Evolutionary conservation across 2,888 invertebrate species (phyloP).

Genomic region (Euproctis similis): DNA sequence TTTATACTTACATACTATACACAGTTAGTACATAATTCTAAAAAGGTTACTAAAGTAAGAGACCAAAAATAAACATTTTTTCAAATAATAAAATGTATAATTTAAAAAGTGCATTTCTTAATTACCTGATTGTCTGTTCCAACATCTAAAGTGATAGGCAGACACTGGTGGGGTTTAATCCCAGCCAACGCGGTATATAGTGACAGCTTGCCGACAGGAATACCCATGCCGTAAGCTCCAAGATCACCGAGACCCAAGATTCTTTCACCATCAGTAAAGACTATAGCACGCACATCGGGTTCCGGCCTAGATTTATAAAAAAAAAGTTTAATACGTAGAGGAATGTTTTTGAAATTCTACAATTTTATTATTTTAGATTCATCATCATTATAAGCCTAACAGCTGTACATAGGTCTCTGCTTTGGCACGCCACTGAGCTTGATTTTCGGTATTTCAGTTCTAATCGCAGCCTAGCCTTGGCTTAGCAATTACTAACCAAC

Average conservation of each 20-base stretch:
- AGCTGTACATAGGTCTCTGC: no score
- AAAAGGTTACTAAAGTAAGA: not conserved
- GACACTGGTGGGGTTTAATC: slow-evolving; percentile 95
- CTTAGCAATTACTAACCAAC: no score
- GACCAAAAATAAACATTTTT: not conserved
- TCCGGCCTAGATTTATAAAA: slow-evolving; percentile 79
- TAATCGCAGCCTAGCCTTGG: no score
- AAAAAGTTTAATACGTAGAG: no score
- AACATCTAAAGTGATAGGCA: slow-evolving; percentile 95
- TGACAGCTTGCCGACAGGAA: slow-evolving; percentile 97
- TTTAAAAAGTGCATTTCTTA: no score
- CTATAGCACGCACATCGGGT: slow-evolving; percentile 88
- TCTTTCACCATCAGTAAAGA: slow-evolving; percentile 97
- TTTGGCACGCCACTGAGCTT: no score
- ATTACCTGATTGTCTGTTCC: slow-evolving; percentile 92
- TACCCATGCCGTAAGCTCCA: slow-evolving; percentile 98
- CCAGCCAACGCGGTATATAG: slow-evolving; percentile 97
- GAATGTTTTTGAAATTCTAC: no score
- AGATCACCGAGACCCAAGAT: slow-evolving; percentile 97
- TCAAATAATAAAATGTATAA: not conserved
- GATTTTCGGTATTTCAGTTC: no score
- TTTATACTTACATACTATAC: no score
- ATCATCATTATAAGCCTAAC: no score
- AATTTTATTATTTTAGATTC: no score
- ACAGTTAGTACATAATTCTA: not conserved